A percentile compares a stretch with the other conserved stretches of the same genome.
Conservation (phyloP, 2,113 vertebrate genomes). For the Sminthopsis crassicaudata region DNA sequence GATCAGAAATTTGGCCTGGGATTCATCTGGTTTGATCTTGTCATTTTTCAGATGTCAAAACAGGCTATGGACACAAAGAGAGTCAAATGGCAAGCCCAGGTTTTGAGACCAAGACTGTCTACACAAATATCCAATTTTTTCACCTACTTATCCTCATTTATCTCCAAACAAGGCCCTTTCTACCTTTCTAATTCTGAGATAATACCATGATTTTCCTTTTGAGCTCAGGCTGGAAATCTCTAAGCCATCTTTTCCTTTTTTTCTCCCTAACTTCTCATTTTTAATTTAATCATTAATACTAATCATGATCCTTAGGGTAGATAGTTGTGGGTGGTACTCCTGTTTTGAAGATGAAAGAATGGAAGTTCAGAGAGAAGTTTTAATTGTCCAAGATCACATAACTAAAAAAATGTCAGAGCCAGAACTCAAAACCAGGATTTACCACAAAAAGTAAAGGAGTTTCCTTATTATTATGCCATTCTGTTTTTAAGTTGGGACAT, state of each 20-base stretch:
- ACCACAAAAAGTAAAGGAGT: neutral
- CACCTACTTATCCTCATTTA: neutral
- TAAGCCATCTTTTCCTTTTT: neutral
- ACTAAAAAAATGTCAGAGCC: neutral
- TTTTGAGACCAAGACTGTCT: neutral
- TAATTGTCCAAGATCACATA: neutral
- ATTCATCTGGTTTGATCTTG: neutral
- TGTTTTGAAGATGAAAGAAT: neutral
- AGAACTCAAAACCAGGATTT: neutral
- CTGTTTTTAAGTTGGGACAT: neutral
- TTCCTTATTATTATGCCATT: neutral
- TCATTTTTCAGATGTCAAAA: neutral
- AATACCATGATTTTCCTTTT: neutral
- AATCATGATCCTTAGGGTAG: too few relatives aligned
- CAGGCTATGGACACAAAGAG: neutral
- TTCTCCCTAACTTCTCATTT: neutral
- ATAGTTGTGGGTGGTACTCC: neutral
- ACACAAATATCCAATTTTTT: neutral
- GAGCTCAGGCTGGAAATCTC: neutral
- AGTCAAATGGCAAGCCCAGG: neutral
- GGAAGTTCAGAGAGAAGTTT: neutral
- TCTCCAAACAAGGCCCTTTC: neutral
- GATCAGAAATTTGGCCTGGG: neutral
- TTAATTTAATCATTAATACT: neutral
- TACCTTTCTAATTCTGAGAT: neutral